Evolutionary conservation across 2,888 invertebrate species (phyloP), one percentile per base, ranked within the genome.

Genomic region (Drosophila yooni): DNA sequence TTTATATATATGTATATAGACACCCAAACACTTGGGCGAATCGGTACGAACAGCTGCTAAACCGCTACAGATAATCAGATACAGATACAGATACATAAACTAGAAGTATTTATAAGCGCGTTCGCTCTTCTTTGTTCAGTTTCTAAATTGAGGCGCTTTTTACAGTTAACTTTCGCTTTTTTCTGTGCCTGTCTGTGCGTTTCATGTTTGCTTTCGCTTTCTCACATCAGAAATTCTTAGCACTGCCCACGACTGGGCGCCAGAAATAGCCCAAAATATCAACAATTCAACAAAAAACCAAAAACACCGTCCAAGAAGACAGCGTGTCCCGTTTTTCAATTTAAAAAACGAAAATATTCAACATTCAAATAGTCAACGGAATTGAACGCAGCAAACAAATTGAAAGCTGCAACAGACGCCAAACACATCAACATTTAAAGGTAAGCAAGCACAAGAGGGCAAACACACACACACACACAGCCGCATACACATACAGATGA

Each of bases 101-200:
- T 80, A 85, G 85, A 88, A 88, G 81, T 86, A 88, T 88, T 86
- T 85, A 83, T 88, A 86, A 76, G 82, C 75, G 66, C 62, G 69
- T 76, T 66, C 68, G 68, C 51, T 62, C 58, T 64, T 31, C 34
- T 67, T 59, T n/a, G 63, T 72, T 76, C 68, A 63, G 69, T 76
- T 79, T 79, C 69, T 69, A 79, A 70, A 81, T 77, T 68, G 61
- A 65, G 70, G 70, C 58, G 71, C 60, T 66, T 76, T 38, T 56
- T 81, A 84, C 88, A 79, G 81, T 88, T 84, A 88, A 88, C 85
- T 85, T 86, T 85, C 85, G 85, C 82, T 88, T 85, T 82, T 84
- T 83, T 69, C 36, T 59, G 66, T 67, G 57, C 53, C 50, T 77
- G 8, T 70, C 59, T 51, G 67, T 66, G 67, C 38, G 56, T 38